These are phyloP conservation scores for Bovichtus variegatus DNA, from an alignment of 2,797 vertebrate genomes.

Conservation along the genomic window DNA sequence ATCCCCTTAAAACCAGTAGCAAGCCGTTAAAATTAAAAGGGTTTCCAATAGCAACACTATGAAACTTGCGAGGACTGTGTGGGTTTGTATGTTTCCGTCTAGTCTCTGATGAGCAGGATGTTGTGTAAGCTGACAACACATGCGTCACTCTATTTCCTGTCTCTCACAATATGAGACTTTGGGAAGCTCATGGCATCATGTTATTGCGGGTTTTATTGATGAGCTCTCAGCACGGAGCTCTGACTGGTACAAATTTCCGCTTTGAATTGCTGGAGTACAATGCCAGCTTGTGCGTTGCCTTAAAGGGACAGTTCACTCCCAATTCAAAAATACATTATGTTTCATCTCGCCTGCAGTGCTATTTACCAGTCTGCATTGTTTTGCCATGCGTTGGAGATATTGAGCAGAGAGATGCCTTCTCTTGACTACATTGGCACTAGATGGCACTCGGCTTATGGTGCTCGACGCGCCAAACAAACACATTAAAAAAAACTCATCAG, in stretches of 20 bases:
- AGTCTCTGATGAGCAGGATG: slow-evolving; percentile 34
- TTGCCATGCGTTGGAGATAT: too few species aligned
- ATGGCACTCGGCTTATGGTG: too few species aligned
- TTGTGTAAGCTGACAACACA: slow-evolving; percentile 22
- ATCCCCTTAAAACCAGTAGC: slow-evolving; percentile 56
- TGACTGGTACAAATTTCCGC: background rate
- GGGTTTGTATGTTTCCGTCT: slow-evolving; percentile 18
- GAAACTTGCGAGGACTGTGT: slow-evolving; percentile 27
- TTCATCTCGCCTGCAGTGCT: too few species aligned
- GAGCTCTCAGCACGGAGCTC: slow-evolving; percentile 8
- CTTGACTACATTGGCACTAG: too few species aligned
- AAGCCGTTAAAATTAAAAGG: slow-evolving; percentile 58
- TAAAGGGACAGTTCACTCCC: background rate
- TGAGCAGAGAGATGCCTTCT: too few species aligned
- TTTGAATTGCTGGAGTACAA: background rate
- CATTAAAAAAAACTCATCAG: too few species aligned
- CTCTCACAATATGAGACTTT: slow-evolving; percentile 44
- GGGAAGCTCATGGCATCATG: slow-evolving; percentile 20
- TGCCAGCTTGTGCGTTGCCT: background rate
- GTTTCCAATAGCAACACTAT: slow-evolving; percentile 75
- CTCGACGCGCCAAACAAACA: too few species aligned
- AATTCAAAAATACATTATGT: too few species aligned
- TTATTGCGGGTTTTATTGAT: slow-evolving; percentile 35
- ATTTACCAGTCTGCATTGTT: too few species aligned
- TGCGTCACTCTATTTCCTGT: slow-evolving; percentile 62